Percentiles rank a stretch among this genome's conserved stretches.
These are phyloP conservation scores for Athalia rosae DNA, from an alignment of 2,888 invertebrate genomes.

Conservation along the genomic window DNA sequence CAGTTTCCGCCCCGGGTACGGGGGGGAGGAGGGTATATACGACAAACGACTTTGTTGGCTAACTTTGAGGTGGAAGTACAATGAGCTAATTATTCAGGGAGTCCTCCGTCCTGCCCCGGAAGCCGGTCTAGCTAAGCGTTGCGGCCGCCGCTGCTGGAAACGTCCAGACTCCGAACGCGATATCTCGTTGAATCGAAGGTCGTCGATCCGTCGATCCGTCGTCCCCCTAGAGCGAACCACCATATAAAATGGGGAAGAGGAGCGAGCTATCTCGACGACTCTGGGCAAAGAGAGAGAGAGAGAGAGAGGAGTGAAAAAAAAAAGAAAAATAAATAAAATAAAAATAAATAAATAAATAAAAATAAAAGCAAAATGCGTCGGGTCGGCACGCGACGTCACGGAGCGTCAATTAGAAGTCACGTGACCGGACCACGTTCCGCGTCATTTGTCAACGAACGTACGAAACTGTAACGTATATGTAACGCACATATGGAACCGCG, in stretches of 20 bases:
- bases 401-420: conserved; percentile 72
- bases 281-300: neutral
- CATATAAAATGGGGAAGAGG: neutral
- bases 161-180: neutral
- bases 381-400: conserved; percentile 71
- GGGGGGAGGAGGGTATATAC: too few relatives aligned
- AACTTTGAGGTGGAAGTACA: conserved; percentile 52
- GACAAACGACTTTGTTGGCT: too few relatives aligned
- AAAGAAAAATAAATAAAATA: neutral
- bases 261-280: too few relatives aligned
- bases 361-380: too few relatives aligned
- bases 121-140: conserved; percentile 21
- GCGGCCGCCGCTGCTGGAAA: conserved; percentile 19
- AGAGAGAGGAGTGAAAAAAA: conserved; percentile 9
- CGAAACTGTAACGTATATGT: too few relatives aligned
- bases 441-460: conserved; percentile 69
- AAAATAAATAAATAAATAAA: too few relatives aligned
- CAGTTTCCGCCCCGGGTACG: conserved; percentile 65
- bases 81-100: conserved; percentile 69
- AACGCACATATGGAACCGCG: too few relatives aligned
- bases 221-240: neutral
- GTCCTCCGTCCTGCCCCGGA: conserved; percentile 1
- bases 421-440: conserved; percentile 69
- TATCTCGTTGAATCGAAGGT: conserved; percentile 4
- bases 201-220: neutral